Base-by-base conservation (phyloP, 2,113 vertebrate species). In the Tamias sibiricus region DNA sequence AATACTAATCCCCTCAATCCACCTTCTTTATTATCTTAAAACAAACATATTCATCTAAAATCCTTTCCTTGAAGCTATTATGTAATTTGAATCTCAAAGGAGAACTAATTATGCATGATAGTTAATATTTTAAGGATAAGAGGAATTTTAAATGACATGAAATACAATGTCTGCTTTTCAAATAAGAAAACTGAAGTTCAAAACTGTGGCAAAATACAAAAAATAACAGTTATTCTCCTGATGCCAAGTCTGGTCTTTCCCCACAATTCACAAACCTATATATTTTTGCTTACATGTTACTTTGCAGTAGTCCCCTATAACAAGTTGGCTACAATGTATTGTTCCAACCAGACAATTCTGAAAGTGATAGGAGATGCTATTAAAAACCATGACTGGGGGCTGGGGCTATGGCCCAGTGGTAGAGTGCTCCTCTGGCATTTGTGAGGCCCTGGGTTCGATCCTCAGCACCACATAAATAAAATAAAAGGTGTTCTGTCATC, bases 21-120 rank as follows among this genome's bases (percentile, higher is more conserved):
- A 4, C 2, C 4, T 49, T 77, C n/a, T 83, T 49, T 40, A 69
- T 28, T 85, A 10, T 66, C 90, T 95, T 74, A 91, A 85, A 85
- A 87, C 37, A 93, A 82, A 10, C 8, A 37, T 49, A 92, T n/a
- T 17, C 19, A 90, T 40, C 30, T 86, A 91, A 86, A 2, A 5
- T 26, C 42, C 42, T 64, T 86, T 40, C 47, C 17, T 90, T 87
- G 22, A 47, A 76, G 32, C 57, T 75, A 28, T 35, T 66, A 0
- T 59, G 88, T 76, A 37, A n/a, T 80, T 93, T 91, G 44, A 93
- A 32, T 87, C 30, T 37, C 92, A 96, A 87, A 87, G 19, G 22
- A 57, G 26, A 52, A 90, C 0, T 47, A 62, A 88, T 84, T 91
- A 57, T 19, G 7, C 62, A 26, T 87, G 22, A 28, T 49, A 64